These are phyloP conservation scores for Diploptera punctata DNA, from an alignment of 2,888 invertebrate species.

Conservation along the genomic window DNA sequence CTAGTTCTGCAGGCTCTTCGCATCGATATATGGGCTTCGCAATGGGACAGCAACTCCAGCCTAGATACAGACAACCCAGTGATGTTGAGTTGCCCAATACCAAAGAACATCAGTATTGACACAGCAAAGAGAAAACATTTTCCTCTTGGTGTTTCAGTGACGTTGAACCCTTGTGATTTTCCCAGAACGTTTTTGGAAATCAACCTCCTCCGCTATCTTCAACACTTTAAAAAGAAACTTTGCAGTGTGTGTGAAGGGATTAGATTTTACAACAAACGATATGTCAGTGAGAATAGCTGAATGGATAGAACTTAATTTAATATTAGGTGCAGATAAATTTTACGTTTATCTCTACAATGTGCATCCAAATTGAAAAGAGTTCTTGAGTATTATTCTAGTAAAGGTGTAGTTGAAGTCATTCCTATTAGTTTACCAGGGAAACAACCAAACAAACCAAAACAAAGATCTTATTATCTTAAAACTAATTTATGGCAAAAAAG, in stretches of 20 bases:
- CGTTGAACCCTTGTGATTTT: slow-evolving; percentile 60
- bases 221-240: no score
- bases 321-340: slow-evolving; percentile 71
- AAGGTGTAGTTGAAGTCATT: slow-evolving; percentile 59
- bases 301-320: slow-evolving; percentile 72
- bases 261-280: slow-evolving; percentile 66
- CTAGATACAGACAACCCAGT: slow-evolving; percentile 59
- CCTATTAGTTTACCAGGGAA: slow-evolving; percentile 63
- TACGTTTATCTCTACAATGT: slow-evolving; percentile 70
- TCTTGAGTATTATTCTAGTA: slow-evolving; percentile 62
- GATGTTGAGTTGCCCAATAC: slow-evolving; percentile 68
- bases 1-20: slow-evolving; percentile 64
- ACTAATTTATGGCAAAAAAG: slow-evolving; percentile 70
- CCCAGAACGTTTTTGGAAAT: slow-evolving; percentile 57
- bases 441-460: slow-evolving; percentile 55
- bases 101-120: slow-evolving; percentile 53
- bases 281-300: slow-evolving; percentile 68
- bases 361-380: slow-evolving; percentile 60
- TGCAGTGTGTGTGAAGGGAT: slow-evolving; percentile 75
- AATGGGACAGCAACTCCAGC: slow-evolving; percentile 59
- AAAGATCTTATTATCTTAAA: slow-evolving; percentile 53
- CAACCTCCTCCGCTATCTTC: no score
- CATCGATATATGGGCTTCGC: slow-evolving; percentile 67
- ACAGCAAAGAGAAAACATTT: background rate
- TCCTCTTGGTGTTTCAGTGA: slow-evolving; percentile 59